These are phyloP conservation scores for Syritta pipiens DNA, from an alignment of 2,888 invertebrate species.

Conservation along the genomic window DNA sequence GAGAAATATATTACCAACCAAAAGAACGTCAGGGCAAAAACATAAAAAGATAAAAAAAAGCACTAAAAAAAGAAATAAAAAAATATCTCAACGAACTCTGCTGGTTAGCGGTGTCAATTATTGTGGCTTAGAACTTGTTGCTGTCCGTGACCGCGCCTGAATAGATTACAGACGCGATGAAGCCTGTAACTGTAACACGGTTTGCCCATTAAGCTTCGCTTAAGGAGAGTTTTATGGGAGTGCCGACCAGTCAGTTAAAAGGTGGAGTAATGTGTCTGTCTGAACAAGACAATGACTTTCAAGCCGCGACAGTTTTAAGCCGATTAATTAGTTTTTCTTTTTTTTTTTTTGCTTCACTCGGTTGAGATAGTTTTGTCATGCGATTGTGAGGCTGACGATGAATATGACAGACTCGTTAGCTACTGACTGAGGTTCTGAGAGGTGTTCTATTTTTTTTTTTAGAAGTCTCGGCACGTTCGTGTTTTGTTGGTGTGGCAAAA, in stretches of 20 bases:
- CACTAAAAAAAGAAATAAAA: neutral
- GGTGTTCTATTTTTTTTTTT: constrained; percentile 1
- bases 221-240: constrained; percentile 12
- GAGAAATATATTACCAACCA: too few species aligned
- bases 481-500: neutral
- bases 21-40: too few species aligned
- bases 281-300: constrained; percentile 32
- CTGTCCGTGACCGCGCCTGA: constrained; percentile 47
- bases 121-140: constrained; percentile 46
- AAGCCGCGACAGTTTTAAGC: constrained; percentile 16
- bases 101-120: constrained; percentile 44
- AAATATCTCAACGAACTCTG: too few species aligned
- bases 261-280: neutral
- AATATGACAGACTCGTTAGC: constrained; percentile 43
- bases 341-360: constrained; percentile 5
- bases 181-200: neutral
- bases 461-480: neutral
- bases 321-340: constrained; percentile 47
- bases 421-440: neutral
- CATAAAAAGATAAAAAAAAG: too few species aligned
- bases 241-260: neutral
- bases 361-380: neutral
- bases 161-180: constrained; percentile 9
- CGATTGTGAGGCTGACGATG: neutral
- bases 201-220: too few species aligned